These are phyloP conservation scores for Latrodectus elegans DNA, from an alignment of 2,888 invertebrate species.

Conservation along the genomic window DNA sequence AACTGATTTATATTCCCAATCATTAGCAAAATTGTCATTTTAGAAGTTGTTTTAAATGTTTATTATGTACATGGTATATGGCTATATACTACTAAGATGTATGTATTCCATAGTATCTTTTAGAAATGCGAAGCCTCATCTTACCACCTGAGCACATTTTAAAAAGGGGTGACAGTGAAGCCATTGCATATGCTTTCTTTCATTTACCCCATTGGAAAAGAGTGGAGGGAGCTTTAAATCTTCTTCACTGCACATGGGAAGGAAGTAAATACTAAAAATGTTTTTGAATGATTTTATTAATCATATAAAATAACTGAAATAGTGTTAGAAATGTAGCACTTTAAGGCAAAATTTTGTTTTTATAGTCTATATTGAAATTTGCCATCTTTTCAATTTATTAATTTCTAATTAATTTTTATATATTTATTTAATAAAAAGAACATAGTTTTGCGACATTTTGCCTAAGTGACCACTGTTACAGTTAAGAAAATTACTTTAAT, in stretches of 20 bases:
- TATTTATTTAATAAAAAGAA: too few species aligned
- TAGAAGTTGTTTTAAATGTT: too few species aligned
- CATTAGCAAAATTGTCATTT: too few species aligned
- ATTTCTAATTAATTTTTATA: neutral
- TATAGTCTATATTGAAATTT: neutral
- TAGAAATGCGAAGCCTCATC: conserved; percentile 95
- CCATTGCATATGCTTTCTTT: conserved; percentile 96
- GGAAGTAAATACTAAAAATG: conserved; percentile 79
- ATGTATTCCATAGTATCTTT: conserved; percentile 81
- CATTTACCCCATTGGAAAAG: conserved; percentile 97
- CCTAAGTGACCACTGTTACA: too few species aligned
- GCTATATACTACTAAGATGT: neutral
- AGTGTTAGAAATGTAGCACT: neutral
- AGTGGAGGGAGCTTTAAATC: conserved; percentile 93
- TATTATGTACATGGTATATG: neutral
- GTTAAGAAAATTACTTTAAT: too few species aligned
- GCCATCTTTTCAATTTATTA: neutral
- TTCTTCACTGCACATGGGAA: conserved; percentile 94
- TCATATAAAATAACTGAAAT: neutral
- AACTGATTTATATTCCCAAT: too few species aligned
- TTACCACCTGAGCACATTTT: conserved; percentile 97
- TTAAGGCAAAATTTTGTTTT: neutral
- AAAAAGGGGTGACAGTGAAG: conserved; percentile 96
- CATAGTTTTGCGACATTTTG: too few species aligned
- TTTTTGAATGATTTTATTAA: neutral